Base-by-base conservation (phyloP, 2,888 invertebrate genomes). In the Spodoptera littoralis region DNA sequence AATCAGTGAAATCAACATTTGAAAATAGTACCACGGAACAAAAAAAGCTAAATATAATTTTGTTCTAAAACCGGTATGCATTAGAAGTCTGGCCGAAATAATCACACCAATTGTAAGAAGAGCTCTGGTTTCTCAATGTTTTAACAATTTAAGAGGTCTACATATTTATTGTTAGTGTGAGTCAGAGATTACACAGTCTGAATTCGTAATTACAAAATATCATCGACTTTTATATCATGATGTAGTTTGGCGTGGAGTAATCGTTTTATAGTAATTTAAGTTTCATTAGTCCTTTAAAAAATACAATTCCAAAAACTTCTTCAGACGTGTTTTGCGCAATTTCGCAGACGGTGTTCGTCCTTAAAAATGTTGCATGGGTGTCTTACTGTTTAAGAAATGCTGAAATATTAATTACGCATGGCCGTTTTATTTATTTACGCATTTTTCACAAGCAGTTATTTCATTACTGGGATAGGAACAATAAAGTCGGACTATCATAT, bases 131-230 rank as follows among this genome's bases (percentile, higher is more conserved):
- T 53, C 42, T 27, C 18, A 65, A 50, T 41, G 45, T 48, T 51
- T 27, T 42, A 42, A 50, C 46, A 27, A 51, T 43, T 12, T 42
- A 53, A 30, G 48, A 60, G 62, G 22, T 64, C 63, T 57, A 50
- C 22, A 52, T 60, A 60, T 60, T 68, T 65, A 54, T 36, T 30
- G 42, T 8, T 11, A 24, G 27, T 43, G 49, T 74, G 74, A 77
- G 59, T 74, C 71, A 76, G 51, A 52, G 48, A 50, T 62, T 48
- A 53, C 44, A 53, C 41, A 58, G 60, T 30, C 36, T 67, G 74
- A 67, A 60, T 74, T 11, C 45, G 52, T 65, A 76, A 73, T 76
- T 75, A 63, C 52, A 62, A 65, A 18, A 60, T 76, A 64, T 62
- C 54, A 64, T 41, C 18, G 50, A 27, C 44, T 61, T 44, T 50